Base-by-base conservation (phyloP, 2,888 invertebrate species). In the Leptopilina syphax region DNA sequence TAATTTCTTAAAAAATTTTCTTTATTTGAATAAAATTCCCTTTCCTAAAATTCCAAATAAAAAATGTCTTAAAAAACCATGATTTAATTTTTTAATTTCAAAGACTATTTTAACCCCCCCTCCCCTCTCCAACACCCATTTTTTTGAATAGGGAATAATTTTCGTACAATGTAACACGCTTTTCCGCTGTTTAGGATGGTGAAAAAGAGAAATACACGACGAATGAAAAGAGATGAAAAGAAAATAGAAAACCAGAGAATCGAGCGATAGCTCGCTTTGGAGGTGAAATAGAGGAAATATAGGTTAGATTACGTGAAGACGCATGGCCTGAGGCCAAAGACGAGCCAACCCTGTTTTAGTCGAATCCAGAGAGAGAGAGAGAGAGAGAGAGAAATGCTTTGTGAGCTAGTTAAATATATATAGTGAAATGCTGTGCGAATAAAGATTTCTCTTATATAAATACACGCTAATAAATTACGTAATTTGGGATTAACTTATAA, bases 261-360 rank as follows among this genome's bases (percentile, higher is more conserved):
- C 60, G 18, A 44, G 47, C 63, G 50, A 79, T 68, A 79, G 67
- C 78, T 67, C 9, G 67, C 57, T 73, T 73, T 27, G 50, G 57
- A 84, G 84, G 83, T 80, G 83, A 84, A 87, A 85, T 84, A 81
- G 82, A 81, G 87, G 85, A 85, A 87, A 87, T 88, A 87, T 88
- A 85, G 87, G 86, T 84, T 86, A 88, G 86, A 88, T 88, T 88
- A 87, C 85, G 84, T 84, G 85, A 87, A 86, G 86, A 87, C 85
- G 83, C 83, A 87, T 87, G 81, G 86, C 85, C 80, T 68, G 78
- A 76, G 63, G 73, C 44, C 66, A 27, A 80, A 66, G 77, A 65
- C 60, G 10, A 9, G 18, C 50, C 70, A 76, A 57, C 60, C 65
- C 67, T 70, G 79, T 77, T 65, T 77, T 82, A 76, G 65, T 79